These are phyloP conservation scores for Odocoileus virginianus DNA, from an alignment of 2,113 vertebrate genomes.

Conservation along the genomic window DNA sequence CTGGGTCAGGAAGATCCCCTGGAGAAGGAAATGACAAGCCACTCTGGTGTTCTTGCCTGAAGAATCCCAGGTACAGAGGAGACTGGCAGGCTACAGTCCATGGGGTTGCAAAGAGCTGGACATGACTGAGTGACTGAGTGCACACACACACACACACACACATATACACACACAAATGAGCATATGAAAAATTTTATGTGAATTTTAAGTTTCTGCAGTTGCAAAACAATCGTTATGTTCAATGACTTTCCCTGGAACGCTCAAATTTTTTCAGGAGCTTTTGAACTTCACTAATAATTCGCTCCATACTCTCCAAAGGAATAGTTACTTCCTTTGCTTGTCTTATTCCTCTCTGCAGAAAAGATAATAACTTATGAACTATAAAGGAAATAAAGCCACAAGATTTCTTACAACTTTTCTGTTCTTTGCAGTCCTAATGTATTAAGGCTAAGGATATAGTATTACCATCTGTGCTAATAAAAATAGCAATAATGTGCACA, in stretches of 20 bases:
- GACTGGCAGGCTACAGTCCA: not conserved
- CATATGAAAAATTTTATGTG: not conserved
- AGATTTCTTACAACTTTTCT: not conserved
- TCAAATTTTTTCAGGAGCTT: not conserved
- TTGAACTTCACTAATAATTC: constrained; percentile 11
- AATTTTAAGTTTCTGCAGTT: not conserved
- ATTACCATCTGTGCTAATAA: constrained; percentile 20
- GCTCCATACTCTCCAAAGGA: not conserved
- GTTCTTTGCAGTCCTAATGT: not conserved
- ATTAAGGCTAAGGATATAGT: not conserved
- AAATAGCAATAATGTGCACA: not conserved
- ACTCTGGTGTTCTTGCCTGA: not conserved
- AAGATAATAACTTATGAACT: constrained; percentile 9
- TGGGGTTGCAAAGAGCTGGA: not conserved
- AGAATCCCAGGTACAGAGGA: not conserved
- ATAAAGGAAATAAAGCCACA: constrained; percentile 15
- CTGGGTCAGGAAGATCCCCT: not conserved
- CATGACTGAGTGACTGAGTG: not conserved
- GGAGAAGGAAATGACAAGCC: not conserved
- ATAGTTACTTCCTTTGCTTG: not conserved
- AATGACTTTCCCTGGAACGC: not conserved
- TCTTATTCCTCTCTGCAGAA: not conserved
- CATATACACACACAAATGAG: not conserved
- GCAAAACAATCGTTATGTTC: not conserved
- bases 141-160: not conserved